phyloP scores from a whole-genome alignment of 2,797 vertebrate genomes.

The Gadopsis marmoratus region DNA sequence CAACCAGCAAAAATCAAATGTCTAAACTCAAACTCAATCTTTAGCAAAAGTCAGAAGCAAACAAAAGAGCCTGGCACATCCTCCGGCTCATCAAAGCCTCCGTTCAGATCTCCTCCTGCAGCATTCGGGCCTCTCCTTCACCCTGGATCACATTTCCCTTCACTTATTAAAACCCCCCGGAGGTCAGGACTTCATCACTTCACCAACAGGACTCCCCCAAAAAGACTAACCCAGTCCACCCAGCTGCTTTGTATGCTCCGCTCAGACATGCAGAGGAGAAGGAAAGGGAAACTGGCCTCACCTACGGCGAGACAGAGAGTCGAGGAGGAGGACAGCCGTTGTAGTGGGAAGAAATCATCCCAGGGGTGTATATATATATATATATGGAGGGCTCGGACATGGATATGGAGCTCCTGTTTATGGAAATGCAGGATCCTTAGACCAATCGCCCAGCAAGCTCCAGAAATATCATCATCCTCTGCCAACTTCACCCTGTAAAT shows the following conservation, averaged over 20 bases:
- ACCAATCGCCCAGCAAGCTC: conserved; percentile 80
- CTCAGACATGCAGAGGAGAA: conserved; percentile 26
- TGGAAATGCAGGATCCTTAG: conserved; percentile 80
- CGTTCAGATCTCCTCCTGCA: neutral
- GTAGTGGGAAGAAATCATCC: conserved; percentile 51
- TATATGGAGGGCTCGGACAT: conserved; percentile 77
- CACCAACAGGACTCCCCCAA: conserved; percentile 19
- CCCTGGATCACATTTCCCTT: conserved; percentile 38
- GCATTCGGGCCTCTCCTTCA: conserved; percentile 4
- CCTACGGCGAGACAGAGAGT: conserved; percentile 60
- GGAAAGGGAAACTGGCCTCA: conserved; percentile 61
- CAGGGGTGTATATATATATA: conserved; percentile 78
- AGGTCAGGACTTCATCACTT: conserved; percentile 50
- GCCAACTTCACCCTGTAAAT: conserved; percentile 51
- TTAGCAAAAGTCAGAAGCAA: neutral
- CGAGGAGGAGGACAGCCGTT: conserved; percentile 63
- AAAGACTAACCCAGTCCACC: conserved; percentile 1
- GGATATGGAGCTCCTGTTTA: conserved; percentile 80
- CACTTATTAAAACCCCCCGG: conserved; percentile 36
- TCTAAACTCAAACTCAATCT: neutral
- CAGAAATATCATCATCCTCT: conserved; percentile 79
- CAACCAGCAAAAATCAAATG: neutral
- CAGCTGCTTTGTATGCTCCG: conserved; percentile 9
- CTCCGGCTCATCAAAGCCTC: neutral
- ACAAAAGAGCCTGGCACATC: neutral